phyloP scores from a whole-genome alignment of 2,888 invertebrate genomes.

The Cloeon dipterum region DNA sequence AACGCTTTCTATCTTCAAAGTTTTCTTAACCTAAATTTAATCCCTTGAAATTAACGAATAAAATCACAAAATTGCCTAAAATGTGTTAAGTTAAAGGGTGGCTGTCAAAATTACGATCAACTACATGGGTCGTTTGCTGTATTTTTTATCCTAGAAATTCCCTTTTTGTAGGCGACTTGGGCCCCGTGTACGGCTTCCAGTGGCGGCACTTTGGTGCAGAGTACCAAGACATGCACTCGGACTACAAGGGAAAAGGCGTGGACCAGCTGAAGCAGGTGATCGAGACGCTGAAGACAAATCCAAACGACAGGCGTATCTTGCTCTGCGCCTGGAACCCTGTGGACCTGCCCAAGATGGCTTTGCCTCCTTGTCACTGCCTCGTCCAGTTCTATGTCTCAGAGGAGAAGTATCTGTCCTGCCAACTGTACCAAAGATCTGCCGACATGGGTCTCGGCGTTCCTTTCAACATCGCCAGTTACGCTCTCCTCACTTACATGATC shows the following conservation, averaged over 20 bases:
- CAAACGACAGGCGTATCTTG: slow-evolving; percentile 71
- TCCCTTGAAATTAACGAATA: too few relatives aligned
- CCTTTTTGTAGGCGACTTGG: slow-evolving; percentile 81
- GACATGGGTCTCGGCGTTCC: slow-evolving; percentile 98
- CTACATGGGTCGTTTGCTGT: too few relatives aligned
- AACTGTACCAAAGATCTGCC: slow-evolving; percentile 87
- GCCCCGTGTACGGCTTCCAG: slow-evolving; percentile 95
- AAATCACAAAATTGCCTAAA: too few relatives aligned
- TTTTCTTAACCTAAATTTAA: too few relatives aligned
- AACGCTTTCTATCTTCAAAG: too few relatives aligned
- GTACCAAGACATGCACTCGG: slow-evolving; percentile 55
- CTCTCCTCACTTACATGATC: slow-evolving; percentile 83
- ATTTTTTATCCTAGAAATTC: too few relatives aligned
- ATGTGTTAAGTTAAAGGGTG: too few relatives aligned
- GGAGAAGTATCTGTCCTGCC: slow-evolving; percentile 58
- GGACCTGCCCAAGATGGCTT: slow-evolving; percentile 73
- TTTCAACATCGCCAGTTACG: slow-evolving; percentile 94
- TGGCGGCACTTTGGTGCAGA: slow-evolving; percentile 94
- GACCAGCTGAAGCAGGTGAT: slow-evolving; percentile 70
- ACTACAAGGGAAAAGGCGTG: slow-evolving; percentile 66
- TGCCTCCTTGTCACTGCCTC: slow-evolving; percentile 91
- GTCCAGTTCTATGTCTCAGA: slow-evolving; percentile 81
- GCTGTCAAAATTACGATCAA: too few relatives aligned
- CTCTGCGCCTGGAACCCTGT: slow-evolving; percentile 90
- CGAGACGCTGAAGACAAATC: slow-evolving; percentile 51